Percentiles rank a stretch among this genome's conserved stretches.
Conservation (phyloP, 2,888 invertebrate species). For the Ophion ventricosus region DNA sequence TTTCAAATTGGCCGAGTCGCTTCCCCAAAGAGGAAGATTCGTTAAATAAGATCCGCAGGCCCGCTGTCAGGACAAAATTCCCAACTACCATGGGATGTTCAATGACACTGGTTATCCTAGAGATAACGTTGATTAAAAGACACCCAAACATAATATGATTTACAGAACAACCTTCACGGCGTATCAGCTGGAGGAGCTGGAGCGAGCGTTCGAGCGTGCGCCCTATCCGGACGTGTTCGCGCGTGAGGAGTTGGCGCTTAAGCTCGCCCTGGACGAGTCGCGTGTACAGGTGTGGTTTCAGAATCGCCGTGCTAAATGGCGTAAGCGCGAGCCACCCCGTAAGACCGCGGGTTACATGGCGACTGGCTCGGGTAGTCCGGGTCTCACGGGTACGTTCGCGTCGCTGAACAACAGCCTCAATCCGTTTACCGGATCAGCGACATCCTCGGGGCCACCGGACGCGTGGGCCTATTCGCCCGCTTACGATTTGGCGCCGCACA, state of each 20-base stretch:
- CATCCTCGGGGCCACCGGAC: conserved; percentile 88
- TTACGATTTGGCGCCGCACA: conserved; percentile 91
- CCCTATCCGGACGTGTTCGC: conserved; percentile 99
- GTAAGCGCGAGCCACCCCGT: conserved; percentile 96
- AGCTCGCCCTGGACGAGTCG: conserved; percentile 94
- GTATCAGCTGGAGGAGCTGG: conserved; percentile 96
- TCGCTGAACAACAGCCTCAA: conserved; percentile 86
- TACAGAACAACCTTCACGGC: conserved; percentile 97
- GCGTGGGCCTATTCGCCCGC: conserved; percentile 92
- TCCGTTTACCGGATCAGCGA: conserved; percentile 85
- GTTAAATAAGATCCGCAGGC: too few species aligned
- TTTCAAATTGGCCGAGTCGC: too few species aligned
- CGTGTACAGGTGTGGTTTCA: conserved; percentile 93
- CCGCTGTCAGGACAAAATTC: too few species aligned
- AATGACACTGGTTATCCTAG: too few species aligned
- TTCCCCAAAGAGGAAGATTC: too few species aligned
- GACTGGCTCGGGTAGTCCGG: conserved; percentile 80
- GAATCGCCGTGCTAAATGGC: conserved; percentile 96
- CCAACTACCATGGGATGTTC: too few species aligned
- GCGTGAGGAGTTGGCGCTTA: conserved; percentile 95
- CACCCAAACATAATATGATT: not conserved
- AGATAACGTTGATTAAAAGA: too few species aligned
- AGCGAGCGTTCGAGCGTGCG: conserved; percentile 96
- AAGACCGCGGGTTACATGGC: conserved; percentile 88
- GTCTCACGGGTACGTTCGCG: conserved; percentile 84